These are phyloP conservation scores for Paracyprichromis sp. DNA, from an alignment of 2,113 vertebrate genomes.

Conservation along the genomic window DNA sequence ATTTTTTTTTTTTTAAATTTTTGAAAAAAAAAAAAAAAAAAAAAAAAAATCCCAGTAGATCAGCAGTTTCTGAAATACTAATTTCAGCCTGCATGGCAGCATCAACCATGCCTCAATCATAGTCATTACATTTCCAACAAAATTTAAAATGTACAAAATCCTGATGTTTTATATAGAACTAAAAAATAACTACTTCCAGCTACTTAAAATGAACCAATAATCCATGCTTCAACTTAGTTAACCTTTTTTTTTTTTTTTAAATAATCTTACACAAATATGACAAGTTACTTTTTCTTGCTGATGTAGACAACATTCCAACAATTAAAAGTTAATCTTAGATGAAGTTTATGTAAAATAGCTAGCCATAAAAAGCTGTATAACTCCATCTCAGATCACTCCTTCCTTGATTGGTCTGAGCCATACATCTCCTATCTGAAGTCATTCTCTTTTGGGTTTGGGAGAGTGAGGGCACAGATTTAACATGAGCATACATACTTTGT, in stretches of 20 bases:
- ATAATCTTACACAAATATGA: background rate
- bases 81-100: background rate
- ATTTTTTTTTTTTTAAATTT: background rate
- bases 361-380: slow-evolving; percentile 53
- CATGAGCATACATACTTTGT: background rate
- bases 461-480: background rate
- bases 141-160: background rate
- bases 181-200: background rate
- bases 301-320: slow-evolving; percentile 30
- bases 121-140: background rate
- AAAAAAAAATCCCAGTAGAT: background rate
- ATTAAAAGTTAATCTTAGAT: slow-evolving; percentile 70
- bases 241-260: background rate
- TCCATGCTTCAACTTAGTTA: background rate
- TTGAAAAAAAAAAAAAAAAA: background rate
- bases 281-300: slow-evolving; percentile 46
- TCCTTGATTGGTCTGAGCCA: background rate
- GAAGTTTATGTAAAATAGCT: slow-evolving; percentile 48
- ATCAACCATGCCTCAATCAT: background rate
- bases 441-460: background rate
- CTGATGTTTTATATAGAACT: background rate
- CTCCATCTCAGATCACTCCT: slow-evolving; percentile 7
- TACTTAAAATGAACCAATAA: background rate
- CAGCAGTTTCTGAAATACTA: background rate
- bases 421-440: background rate